These are phyloP conservation scores for Premnoplex brunnescens DNA, from an alignment of 2,797 vertebrate genomes.

Conservation along the genomic window DNA sequence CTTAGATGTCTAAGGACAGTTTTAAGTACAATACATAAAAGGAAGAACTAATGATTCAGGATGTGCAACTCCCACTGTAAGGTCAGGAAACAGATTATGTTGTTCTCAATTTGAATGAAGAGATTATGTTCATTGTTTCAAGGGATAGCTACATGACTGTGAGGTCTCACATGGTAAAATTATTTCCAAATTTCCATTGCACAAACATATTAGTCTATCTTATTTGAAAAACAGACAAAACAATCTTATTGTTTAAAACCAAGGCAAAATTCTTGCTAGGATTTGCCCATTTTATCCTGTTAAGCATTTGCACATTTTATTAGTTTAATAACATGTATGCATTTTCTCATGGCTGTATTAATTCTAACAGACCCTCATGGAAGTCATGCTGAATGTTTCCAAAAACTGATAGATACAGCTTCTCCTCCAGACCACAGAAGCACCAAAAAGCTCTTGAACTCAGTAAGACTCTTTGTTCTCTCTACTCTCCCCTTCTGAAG, in stretches of 20 bases:
- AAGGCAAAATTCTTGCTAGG: background rate
- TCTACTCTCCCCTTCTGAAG: background rate
- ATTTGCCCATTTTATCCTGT: background rate
- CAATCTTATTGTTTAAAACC: background rate
- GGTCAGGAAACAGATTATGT: background rate
- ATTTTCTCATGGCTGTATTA: background rate
- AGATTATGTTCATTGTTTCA: conserved; percentile 7
- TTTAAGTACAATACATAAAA: background rate
- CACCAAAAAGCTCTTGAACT: background rate
- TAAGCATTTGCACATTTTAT: background rate
- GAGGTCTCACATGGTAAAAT: conserved; percentile 5
- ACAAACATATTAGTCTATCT: background rate
- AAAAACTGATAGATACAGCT: background rate
- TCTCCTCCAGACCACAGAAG: background rate
- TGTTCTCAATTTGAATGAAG: background rate
- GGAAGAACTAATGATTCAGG: background rate
- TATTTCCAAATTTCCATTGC: background rate
- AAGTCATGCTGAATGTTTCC: background rate
- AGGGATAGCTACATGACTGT: background rate
- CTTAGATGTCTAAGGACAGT: background rate
- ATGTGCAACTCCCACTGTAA: background rate
- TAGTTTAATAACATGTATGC: background rate
- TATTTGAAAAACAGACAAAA: conserved; percentile 1
- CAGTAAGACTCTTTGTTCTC: background rate
- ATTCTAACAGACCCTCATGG: background rate